phyloP scores from a whole-genome alignment of 2,113 vertebrate species.

The Prionailurus viverrinus region DNA sequence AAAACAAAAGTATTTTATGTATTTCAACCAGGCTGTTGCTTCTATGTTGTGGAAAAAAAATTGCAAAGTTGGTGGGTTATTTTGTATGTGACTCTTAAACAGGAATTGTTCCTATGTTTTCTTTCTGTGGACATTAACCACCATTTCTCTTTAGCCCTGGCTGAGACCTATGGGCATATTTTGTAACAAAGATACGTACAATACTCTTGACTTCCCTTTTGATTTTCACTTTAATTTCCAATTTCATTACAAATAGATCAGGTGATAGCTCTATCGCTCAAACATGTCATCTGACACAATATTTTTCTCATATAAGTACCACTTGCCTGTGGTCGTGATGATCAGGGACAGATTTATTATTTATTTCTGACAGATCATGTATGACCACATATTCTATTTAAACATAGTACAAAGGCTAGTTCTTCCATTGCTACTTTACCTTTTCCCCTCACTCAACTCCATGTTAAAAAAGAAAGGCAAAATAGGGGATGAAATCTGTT shows the following conservation, averaged over 20 bases:
- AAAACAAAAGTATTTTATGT: neutral
- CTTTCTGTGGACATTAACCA: neutral
- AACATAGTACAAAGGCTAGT: neutral
- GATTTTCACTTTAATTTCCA: conserved; percentile 25
- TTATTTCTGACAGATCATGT: conserved; percentile 32
- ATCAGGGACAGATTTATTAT: neutral
- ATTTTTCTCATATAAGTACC: neutral
- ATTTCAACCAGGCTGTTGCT: neutral
- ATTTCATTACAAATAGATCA: conserved; percentile 2
- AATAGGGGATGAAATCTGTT: neutral
- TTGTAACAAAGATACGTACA: neutral
- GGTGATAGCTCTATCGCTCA: neutral
- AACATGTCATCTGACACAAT: neutral
- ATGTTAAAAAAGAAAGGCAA: neutral
- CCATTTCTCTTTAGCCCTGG: neutral
- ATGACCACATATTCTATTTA: neutral
- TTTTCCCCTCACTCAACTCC: neutral
- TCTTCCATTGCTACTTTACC: neutral
- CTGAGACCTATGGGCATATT: neutral
- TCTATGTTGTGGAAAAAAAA: neutral
- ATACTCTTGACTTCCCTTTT: neutral
- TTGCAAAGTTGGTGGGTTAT: neutral
- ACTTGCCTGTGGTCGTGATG: neutral
- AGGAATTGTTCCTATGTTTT: neutral
- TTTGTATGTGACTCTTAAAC: neutral